phyloP scores from a whole-genome alignment of 2,797 vertebrate genomes.

The Eidolon dupreanum region DNA sequence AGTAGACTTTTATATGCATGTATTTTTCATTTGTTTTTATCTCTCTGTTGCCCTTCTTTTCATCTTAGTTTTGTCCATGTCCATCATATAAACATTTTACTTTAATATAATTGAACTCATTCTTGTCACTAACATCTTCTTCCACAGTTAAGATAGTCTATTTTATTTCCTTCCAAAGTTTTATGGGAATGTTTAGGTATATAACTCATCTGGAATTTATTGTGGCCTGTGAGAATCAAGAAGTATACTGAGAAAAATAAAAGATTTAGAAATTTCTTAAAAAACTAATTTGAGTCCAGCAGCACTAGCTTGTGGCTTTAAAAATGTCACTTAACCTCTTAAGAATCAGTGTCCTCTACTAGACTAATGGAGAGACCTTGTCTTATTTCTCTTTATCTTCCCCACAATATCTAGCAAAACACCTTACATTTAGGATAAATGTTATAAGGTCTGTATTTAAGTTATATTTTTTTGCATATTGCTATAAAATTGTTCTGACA shows the following conservation, averaged over 20 bases:
- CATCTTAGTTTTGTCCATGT: slow-evolving; percentile 37
- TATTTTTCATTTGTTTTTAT: slow-evolving; percentile 2
- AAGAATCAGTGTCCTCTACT: background rate
- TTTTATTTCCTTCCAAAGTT: slow-evolving; percentile 37
- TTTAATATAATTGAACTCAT: slow-evolving; percentile 39
- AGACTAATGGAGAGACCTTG: background rate
- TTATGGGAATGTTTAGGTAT: slow-evolving; percentile 23
- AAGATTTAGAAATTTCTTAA: background rate
- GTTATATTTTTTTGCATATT: slow-evolving; percentile 34
- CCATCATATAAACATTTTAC: slow-evolving; percentile 15
- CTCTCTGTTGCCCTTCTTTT: slow-evolving; percentile 2
- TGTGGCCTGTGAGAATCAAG: slow-evolving; percentile 8
- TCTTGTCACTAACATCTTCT: background rate
- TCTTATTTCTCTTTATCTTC: background rate
- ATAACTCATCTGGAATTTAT: slow-evolving; percentile 48
- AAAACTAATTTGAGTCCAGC: background rate
- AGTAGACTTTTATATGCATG: background rate
- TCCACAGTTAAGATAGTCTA: background rate
- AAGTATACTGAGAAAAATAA: slow-evolving; percentile 18
- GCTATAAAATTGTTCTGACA: background rate
- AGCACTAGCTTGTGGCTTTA: background rate
- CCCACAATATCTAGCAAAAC: background rate
- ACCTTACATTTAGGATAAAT: background rate
- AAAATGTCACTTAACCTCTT: background rate
- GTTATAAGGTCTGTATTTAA: slow-evolving; percentile 17